Evolutionary conservation across 92 coral and sea anemone species (phyloP).

Genomic region (Muricea muricata): DNA sequence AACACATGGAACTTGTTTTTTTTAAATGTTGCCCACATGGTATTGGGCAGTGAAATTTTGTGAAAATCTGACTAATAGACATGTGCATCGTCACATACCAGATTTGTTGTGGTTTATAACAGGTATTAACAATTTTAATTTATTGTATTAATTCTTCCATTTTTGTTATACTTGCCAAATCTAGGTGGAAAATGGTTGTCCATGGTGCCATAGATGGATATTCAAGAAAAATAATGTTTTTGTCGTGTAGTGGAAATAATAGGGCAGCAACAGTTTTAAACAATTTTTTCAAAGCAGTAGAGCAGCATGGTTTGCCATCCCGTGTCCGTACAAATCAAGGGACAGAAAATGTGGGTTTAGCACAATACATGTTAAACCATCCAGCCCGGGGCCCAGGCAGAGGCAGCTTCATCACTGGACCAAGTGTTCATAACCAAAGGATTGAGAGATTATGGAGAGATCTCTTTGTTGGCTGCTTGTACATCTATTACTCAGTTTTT

Average conservation of each 20-base stretch:
- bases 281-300: conserved; percentile 10
- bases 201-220: conserved; percentile 29
- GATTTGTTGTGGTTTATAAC: no score
- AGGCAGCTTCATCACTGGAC: conserved; percentile 27
- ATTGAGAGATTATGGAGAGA: background rate
- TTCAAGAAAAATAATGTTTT: conserved; percentile 29
- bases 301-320: conserved; percentile 25
- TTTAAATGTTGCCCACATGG: no score
- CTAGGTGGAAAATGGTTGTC: conserved; percentile 28
- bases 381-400: conserved; percentile 12
- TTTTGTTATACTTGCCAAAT: no score
- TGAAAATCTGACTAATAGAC: no score
- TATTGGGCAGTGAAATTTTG: no score
- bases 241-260: conserved; percentile 25
- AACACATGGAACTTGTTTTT: no score
- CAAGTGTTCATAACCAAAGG: background rate
- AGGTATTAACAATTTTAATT: no score
- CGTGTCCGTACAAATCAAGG: conserved; percentile 8
- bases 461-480: conserved; percentile 8
- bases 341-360: background rate
- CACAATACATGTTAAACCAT: conserved; percentile 18
- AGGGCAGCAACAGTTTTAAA: conserved; percentile 21
- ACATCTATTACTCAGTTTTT: conserved; percentile 4
- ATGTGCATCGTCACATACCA: no score
- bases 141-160: no score